Conservation (phyloP, 30 jellyfish, hydroid and myxozoan species). For the Phacellophora camtschatica region DNA sequence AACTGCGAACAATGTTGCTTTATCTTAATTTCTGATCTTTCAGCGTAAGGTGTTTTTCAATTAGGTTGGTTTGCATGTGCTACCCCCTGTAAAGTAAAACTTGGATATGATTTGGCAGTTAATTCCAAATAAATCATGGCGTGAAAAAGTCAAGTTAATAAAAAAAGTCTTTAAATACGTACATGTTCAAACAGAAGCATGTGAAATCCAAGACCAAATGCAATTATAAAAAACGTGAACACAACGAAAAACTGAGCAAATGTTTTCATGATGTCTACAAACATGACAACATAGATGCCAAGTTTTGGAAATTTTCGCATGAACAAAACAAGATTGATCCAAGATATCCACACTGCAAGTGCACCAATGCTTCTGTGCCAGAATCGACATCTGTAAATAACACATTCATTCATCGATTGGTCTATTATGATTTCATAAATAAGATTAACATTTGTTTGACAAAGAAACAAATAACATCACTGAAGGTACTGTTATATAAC, state of each 20-base stretch:
- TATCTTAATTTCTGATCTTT: no score
- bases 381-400: constrained; percentile 78
- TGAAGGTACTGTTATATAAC: no score
- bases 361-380: constrained; percentile 99
- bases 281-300: constrained; percentile 98
- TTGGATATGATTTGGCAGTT: neutral
- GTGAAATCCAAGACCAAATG: constrained; percentile 98
- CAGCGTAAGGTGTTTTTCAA: no score
- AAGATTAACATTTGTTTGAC: no score
- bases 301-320: constrained; percentile 97
- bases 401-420: no score
- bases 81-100: no score
- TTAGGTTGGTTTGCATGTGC: no score
- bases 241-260: constrained; percentile 92
- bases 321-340: constrained; percentile 94
- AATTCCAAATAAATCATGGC: neutral
- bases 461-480: no score
- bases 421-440: no score
- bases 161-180: neutral
- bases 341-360: constrained; percentile 92
- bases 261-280: constrained; percentile 90
- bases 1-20: no score
- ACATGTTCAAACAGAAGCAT: constrained; percentile 86
- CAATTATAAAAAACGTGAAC: constrained; percentile 85
- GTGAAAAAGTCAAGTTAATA: neutral